Base-by-base conservation (phyloP, 2,888 invertebrate species). In the Notodromas monacha region DNA sequence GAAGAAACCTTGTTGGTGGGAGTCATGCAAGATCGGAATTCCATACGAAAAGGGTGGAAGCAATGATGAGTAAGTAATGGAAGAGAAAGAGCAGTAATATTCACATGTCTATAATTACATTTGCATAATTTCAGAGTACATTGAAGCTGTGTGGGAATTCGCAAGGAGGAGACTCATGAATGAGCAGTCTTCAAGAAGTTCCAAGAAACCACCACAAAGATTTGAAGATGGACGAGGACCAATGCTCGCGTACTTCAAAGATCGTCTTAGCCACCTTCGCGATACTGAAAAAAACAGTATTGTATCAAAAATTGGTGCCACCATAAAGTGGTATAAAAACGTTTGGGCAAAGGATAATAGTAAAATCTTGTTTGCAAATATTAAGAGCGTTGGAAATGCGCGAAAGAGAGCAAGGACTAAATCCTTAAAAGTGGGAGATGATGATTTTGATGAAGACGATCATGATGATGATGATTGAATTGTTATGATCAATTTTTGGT, bases 1-100 rank as follows among this genome's bases (percentile, higher is more conserved):
- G 21, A 21, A 21, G 21, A 21, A 21, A 21, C 21, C 21, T 21
- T 21, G 21, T 21, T 21, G 21, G 21, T 21, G 21, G 21, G 21
- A 21, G 21, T 21, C 21, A 21, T 21, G 21, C 21, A 21, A 21
- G 21, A 21, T 21, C 21, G 21, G 21, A 21, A 21, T 21, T 21
- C 21, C 21, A 21, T 21, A 21, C 21, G 21, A 21, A 21, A 21
- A 21, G 21, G 21, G 21, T 21, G 21, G 21, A 21, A 21, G 21
- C 21, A 21, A 21, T 21, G 21, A 21, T 21, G 21, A 21, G 21
- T 21, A 21, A 21, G 21, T 21, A 21, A 21, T 21, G 21, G 21
- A 21, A 21, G 21, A 21, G 21, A 21, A 21, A 21, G 21, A 21
- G 21, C 21, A 21, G 21, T 21, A 21, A 21, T 21, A 21, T 21